Conservation (phyloP, 2,797 vertebrate species). For the Pyrocephalus nanus region DNA sequence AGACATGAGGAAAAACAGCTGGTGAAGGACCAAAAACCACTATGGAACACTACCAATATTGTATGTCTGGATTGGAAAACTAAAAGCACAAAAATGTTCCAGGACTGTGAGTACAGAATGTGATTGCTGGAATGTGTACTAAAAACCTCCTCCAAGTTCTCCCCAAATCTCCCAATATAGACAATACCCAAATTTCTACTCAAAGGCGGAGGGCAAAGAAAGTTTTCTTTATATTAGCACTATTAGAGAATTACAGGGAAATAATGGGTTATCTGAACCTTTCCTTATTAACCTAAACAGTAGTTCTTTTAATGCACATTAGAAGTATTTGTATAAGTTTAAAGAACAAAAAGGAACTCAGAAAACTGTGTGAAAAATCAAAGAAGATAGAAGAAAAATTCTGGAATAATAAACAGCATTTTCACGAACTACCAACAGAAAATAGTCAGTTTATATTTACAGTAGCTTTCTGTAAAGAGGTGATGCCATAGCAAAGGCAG, state of each 20-base stretch:
- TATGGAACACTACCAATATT: not conserved
- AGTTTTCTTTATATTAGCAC: not conserved
- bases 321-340: not conserved
- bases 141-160: not conserved
- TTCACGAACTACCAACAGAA: not conserved
- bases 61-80: not conserved
- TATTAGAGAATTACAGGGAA: not conserved
- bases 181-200: not conserved
- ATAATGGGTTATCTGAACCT: not conserved
- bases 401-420: not conserved
- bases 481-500: not conserved
- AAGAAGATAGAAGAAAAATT: not conserved
- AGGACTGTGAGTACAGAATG: not conserved
- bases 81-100: not conserved
- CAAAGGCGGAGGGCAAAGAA: not conserved
- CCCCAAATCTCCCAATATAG: not conserved
- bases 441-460: not conserved
- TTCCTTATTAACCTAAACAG: not conserved
- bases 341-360: not conserved
- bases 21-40: accelerated
- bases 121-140: not conserved
- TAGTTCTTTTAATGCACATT: not conserved
- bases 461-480: not conserved
- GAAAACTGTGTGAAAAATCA: not conserved
- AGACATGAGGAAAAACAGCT: not conserved